A percentile compares a stretch with the other conserved stretches of the same genome.
These are phyloP conservation scores for Anabas testudineus DNA, from an alignment of 2,797 vertebrate genomes.

Conservation along the genomic window DNA sequence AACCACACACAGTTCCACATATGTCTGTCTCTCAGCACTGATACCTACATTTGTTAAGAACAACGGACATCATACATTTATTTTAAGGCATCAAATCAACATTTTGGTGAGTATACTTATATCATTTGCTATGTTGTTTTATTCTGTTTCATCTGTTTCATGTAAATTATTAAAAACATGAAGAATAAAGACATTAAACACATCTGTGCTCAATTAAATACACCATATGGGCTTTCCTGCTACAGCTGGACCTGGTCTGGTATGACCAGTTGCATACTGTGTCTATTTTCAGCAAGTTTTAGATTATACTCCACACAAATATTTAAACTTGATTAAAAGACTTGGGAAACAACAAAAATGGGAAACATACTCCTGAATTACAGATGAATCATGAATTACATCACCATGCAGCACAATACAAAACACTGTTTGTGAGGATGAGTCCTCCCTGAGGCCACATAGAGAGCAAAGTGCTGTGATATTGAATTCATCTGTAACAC, in stretches of 20 bases:
- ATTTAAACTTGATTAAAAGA: not conserved
- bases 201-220: not conserved
- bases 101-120: not conserved
- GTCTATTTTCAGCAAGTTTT: no score
- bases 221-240: not conserved
- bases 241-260: not conserved
- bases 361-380: not conserved
- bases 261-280: not conserved
- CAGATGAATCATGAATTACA: not conserved
- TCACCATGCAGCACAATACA: not conserved
- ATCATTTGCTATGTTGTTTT: not conserved
- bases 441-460: conserved; percentile 16
- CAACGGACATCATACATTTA: not conserved
- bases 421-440: not conserved
- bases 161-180: no score
- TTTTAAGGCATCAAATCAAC: not conserved
- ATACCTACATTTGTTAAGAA: not conserved
- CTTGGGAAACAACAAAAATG: no score
- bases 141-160: no score
- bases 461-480: conserved; percentile 40
- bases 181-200: not conserved
- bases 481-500: conserved; percentile 21
- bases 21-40: not conserved
- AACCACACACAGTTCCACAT: conserved; percentile 3
- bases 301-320: not conserved